Base-by-base conservation (phyloP, 2,113 vertebrate genomes). In the Stomatorhinus ivindoensis region DNA sequence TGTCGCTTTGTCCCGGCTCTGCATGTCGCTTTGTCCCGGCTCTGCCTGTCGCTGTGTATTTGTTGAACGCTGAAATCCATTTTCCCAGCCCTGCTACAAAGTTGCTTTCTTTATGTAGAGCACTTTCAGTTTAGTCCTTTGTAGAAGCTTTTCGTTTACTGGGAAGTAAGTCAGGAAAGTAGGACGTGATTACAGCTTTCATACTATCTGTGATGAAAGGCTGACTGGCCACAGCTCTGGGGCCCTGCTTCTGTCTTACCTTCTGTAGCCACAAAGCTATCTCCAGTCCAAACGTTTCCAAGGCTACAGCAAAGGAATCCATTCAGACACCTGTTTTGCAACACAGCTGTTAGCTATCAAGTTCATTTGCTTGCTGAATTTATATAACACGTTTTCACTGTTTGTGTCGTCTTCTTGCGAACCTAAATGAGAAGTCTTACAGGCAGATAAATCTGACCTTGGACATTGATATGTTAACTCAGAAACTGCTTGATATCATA, bases 121-220 rank as follows among this genome's bases (percentile, higher is more conserved):
- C 39, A 21, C 53, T 89, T 89, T 50, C 53, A 42, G 80, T 84
- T 89, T 31, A 61, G 35, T 39, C 80, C 76, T 61, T 50, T 53
- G 53, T 27, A 76, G n/a, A 46, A 39, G 17, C 50, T 44, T 53
- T 87, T 10, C n/a, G 82, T 47, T 53, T 50, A 82, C 53, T 35
- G 42, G 51, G 50, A 76, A 84, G 35, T 90, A 88, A 90, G 69
- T 58, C 89, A 31, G 69, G n/a, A 87, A 27, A 83, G 27, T 65
- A 83, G 87, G 88, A 88, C 44, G 10, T 24, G 55, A 84, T 88
- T 82, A 50, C 15, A 65, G 51, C 42, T 42, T 88, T 87, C 27
- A 39, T 50, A 76, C 44, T 27, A 73, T 47, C 55, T 87, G 47
- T 35, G 27, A 80, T 31, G 31, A 46, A 35, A 88, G 13, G 24